Base-by-base conservation (phyloP, 2,113 vertebrate species). In the Casuarius casuarius region DNA sequence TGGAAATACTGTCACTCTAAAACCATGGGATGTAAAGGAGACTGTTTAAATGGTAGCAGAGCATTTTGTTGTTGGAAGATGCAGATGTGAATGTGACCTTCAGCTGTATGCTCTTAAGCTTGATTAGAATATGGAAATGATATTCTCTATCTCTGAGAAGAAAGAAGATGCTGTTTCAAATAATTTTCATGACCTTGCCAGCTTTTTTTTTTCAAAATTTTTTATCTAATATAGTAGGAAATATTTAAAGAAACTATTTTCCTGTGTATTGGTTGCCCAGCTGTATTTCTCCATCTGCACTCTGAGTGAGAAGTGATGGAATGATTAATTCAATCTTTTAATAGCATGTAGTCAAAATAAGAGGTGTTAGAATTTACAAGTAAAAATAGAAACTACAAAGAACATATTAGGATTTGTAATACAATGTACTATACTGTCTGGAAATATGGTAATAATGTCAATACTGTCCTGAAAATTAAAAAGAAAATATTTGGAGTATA, bases 71-170 rank as follows among this genome's bases (percentile, higher is more conserved):
- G 9, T 77, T 97, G 72, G n/a, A 67, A 86, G 84, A 91, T 44
- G 40, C 71, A 91, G 84, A 56, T 19, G 82, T 92, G 78, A 86
- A 90, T 92, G 82, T 95, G 84, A 97, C 95, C 93, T 97, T 90
- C 94, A 95, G 65, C 78, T 95, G 82, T 44, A 31, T 95, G 93
- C 89, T 96, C 94, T 97, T 91, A 35, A 92, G 84, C 72, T 94
- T 96, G 95, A 96, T 96, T 97, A 68, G 61, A 70, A 83, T 94
- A 94, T 95, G 93, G 76, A 95, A 97, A 95, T 95, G 75, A 77
- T 12, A 9, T 90, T 94, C 68, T 46, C 68, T 91, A 46, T 93
- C 68, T 89, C 74, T 91, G 78, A 42, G 65, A 92, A 56, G 82
- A 92, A 54, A 87, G 19, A 33, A 79, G 84, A 66, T 83, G 54